phyloP scores from a whole-genome alignment of 2,113 vertebrate genomes.

The Brienomyrus longianalis region DNA sequence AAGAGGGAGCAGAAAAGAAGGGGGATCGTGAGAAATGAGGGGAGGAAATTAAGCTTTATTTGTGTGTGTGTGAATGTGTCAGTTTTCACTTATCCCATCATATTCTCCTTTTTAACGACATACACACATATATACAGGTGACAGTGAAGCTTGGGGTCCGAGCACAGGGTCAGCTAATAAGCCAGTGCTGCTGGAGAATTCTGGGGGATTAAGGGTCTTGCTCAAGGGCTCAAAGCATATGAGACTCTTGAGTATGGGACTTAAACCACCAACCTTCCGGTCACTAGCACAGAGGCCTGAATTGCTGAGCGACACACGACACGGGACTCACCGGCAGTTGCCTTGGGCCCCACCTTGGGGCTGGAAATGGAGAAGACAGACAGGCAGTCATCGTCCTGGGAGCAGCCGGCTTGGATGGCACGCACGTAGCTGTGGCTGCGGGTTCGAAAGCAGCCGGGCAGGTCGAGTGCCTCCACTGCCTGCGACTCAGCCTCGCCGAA shows the following conservation, averaged over 20 bases:
- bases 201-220: neutral
- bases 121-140: neutral
- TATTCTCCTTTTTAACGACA: neutral
- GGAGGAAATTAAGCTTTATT: neutral
- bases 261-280: neutral
- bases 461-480: constrained; percentile 90
- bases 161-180: neutral
- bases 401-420: constrained; percentile 96
- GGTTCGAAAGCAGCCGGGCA: constrained; percentile 94
- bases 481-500: constrained; percentile 93
- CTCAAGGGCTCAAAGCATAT: neutral
- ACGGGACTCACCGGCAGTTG: constrained; percentile 77
- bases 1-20: neutral
- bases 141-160: neutral
- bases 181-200: neutral
- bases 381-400: constrained; percentile 96
- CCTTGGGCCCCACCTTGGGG: constrained; percentile 72
- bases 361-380: constrained; percentile 87
- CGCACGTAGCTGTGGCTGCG: constrained; percentile 97
- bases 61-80: neutral
- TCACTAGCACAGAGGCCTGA: neutral
- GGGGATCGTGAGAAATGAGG: neutral
- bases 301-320: neutral
- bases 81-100: neutral
- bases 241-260: neutral